phyloP scores from a whole-genome alignment of 92 coral and sea anemone genomes.

The Zoanthus sansibaricus region DNA sequence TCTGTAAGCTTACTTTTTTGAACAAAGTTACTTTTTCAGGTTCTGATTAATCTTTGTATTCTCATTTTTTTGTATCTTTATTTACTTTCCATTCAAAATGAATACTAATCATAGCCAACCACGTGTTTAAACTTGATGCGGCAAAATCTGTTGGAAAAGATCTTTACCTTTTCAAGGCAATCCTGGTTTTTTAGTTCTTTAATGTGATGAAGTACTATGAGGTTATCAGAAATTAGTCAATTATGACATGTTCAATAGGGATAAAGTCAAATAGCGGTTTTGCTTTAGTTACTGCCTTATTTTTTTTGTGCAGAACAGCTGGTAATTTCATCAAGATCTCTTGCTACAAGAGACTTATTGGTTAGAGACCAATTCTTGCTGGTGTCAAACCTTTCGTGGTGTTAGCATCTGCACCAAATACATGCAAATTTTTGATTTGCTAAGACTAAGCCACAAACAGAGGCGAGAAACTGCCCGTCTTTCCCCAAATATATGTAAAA shows the following conservation, averaged over 20 bases:
- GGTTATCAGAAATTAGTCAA: slow-evolving; percentile 42
- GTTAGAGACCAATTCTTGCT: slow-evolving; percentile 18
- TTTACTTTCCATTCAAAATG: slow-evolving; percentile 20
- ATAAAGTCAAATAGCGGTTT: slow-evolving; percentile 53
- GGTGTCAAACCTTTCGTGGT: slow-evolving; percentile 33
- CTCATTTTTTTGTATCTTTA: slow-evolving; percentile 32
- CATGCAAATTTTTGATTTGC: slow-evolving; percentile 59
- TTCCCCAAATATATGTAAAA: slow-evolving; percentile 4
- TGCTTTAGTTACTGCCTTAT: no score
- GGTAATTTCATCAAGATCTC: slow-evolving; percentile 9
- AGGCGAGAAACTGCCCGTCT: slow-evolving; percentile 28
- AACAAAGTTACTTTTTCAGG: slow-evolving; percentile 40
- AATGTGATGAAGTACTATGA: background rate
- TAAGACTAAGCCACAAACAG: slow-evolving; percentile 49
- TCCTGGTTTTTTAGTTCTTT: background rate
- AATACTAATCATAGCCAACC: slow-evolving; percentile 15
- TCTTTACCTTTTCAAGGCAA: slow-evolving; percentile 26
- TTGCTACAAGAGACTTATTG: slow-evolving; percentile 11
- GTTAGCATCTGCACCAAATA: slow-evolving; percentile 58
- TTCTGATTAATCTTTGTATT: background rate
- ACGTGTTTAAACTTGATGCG: background rate
- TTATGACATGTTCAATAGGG: slow-evolving; percentile 71
- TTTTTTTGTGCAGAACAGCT: background rate
- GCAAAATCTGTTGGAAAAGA: background rate
- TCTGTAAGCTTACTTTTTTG: background rate